A percentile compares a stretch with the other conserved stretches of the same genome.
phyloP scores from a whole-genome alignment of 2,888 invertebrate genomes.

The Drosophila kokeensis region DNA sequence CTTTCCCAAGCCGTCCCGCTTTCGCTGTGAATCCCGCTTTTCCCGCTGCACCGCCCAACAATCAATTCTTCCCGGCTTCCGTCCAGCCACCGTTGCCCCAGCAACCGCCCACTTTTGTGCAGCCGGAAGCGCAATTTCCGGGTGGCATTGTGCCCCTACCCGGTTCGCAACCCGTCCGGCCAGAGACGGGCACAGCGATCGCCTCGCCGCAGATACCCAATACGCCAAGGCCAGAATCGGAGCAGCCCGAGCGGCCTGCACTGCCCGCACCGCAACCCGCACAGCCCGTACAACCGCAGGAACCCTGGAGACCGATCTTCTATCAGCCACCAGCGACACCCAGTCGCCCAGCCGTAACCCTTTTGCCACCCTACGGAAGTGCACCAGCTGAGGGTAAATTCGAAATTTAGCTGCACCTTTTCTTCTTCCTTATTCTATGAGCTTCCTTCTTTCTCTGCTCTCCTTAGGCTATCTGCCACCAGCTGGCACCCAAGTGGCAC shows the following conservation, averaged over 20 bases:
- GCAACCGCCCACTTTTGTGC: constrained; percentile 74
- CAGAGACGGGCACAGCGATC: constrained; percentile 79
- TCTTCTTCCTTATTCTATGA: background rate
- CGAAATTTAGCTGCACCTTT: too few species aligned
- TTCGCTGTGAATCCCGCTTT: constrained; percentile 24
- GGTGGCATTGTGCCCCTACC: constrained; percentile 70
- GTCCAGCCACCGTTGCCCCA: constrained; percentile 78
- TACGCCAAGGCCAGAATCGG: constrained; percentile 54
- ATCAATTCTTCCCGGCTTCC: constrained; percentile 69
- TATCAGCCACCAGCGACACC: constrained; percentile 64
- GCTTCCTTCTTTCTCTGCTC: background rate
- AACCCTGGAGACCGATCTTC: constrained; percentile 79
- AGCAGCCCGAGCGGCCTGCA: constrained; percentile 55
- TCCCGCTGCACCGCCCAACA: constrained; percentile 42
- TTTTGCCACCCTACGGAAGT: constrained; percentile 80
- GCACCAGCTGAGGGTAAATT: constrained; percentile 75
- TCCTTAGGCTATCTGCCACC: constrained; percentile 79
- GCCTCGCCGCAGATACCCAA: constrained; percentile 82
- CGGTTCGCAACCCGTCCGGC: constrained; percentile 61
- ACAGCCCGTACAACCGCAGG: constrained; percentile 52
- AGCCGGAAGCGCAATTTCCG: constrained; percentile 76
- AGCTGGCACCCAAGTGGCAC: constrained; percentile 46
- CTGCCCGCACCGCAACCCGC: constrained; percentile 30
- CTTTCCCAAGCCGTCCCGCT: constrained; percentile 37
- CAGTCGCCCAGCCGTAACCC: constrained; percentile 78